phyloP scores from a whole-genome alignment of 2,797 vertebrate genomes.

The Hydrolagus colliei region DNA sequence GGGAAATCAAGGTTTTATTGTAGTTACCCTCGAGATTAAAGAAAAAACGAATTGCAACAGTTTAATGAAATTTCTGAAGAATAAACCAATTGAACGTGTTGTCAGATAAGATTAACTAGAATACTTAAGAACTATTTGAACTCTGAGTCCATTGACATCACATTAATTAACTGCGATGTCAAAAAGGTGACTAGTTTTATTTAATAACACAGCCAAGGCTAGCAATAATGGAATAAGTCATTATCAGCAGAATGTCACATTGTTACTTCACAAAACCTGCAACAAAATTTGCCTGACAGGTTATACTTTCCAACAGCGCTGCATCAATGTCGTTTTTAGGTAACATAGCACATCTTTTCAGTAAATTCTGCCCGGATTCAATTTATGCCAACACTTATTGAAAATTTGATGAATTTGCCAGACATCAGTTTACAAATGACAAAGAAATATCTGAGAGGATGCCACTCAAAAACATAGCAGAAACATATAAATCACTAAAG shows the following conservation, averaged over 20 bases:
- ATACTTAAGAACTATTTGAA: neutral
- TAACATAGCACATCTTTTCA: neutral
- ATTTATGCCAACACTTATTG: neutral
- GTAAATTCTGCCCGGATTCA: neutral
- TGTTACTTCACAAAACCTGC: neutral
- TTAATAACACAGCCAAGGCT: neutral
- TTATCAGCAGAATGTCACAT: neutral
- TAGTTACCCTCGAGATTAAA: too few relatives aligned
- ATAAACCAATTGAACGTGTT: neutral
- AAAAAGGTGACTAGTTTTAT: constrained; percentile 8
- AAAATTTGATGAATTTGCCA: neutral
- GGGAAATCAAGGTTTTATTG: too few relatives aligned
- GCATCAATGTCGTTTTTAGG: neutral
- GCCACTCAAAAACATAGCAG: too few relatives aligned
- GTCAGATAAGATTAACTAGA: neutral
- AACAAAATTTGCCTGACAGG: neutral
- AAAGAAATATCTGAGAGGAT: too few relatives aligned
- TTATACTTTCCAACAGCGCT: neutral
- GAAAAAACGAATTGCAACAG: neutral
- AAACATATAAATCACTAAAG: too few relatives aligned
- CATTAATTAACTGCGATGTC: neutral
- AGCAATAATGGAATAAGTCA: too few relatives aligned
- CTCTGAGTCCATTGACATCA: neutral
- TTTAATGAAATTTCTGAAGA: neutral
- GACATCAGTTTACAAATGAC: too few relatives aligned